These are phyloP conservation scores for Chauna torquata DNA, from an alignment of 2,113 vertebrate species.

Conservation along the genomic window DNA sequence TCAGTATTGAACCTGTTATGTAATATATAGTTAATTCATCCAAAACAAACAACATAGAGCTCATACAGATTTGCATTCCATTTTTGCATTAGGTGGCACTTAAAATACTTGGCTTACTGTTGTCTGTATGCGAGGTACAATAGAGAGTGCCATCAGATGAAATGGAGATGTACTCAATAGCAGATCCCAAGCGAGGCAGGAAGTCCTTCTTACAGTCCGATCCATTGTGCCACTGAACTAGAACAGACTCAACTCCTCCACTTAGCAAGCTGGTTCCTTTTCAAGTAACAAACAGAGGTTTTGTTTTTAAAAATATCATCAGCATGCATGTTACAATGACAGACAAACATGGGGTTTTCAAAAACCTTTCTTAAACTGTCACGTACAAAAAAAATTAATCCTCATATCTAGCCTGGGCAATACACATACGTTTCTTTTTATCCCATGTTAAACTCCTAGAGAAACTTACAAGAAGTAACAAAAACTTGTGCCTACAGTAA, in stretches of 20 bases:
- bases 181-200: conserved; percentile 88
- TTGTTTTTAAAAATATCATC: neutral
- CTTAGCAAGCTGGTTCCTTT: conserved; percentile 90
- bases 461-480: neutral
- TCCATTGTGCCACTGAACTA: conserved; percentile 88
- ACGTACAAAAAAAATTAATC: neutral
- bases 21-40: neutral
- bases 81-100: neutral
- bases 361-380: neutral
- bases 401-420: neutral
- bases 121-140: conserved; percentile 90
- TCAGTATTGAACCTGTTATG: neutral
- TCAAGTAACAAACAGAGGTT: neutral
- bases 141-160: conserved; percentile 86
- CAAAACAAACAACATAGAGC: neutral
- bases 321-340: neutral
- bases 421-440: neutral
- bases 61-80: neutral
- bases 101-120: conserved; percentile 82
- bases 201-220: conserved; percentile 84
- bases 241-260: conserved; percentile 90
- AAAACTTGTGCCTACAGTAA: neutral
- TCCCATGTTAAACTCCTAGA: neutral
- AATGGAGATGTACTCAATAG: conserved; percentile 85
- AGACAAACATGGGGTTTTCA: neutral